Evolutionary conservation across 2,797 vertebrate species (phyloP).

Genomic region (Sebastes wilsoni): DNA sequence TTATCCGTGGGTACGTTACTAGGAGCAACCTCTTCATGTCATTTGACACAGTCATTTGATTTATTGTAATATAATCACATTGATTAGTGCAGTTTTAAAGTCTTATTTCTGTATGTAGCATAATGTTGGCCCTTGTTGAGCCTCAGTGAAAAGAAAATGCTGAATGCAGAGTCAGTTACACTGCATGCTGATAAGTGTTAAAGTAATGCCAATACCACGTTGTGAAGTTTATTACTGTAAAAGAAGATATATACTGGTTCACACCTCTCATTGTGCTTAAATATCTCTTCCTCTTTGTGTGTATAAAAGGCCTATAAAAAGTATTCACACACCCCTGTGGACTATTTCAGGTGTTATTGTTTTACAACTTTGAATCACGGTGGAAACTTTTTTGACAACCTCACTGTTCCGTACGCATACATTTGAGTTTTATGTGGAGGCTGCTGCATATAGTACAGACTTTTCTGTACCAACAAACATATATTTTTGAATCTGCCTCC

Average conservation of each 20-base stretch:
- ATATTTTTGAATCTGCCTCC: neutral
- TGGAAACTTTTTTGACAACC: neutral
- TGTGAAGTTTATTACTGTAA: neutral
- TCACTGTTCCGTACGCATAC: neutral
- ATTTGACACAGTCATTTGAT: neutral
- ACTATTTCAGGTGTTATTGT: neutral
- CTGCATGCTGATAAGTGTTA: neutral
- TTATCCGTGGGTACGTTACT: neutral
- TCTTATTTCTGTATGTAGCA: neutral
- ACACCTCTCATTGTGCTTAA: neutral
- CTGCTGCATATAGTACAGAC: neutral
- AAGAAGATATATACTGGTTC: neutral
- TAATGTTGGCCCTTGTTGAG: neutral
- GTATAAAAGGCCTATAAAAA: neutral
- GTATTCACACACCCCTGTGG: neutral
- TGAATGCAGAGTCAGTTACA: neutral
- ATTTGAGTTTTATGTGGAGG: neutral
- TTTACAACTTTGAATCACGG: neutral
- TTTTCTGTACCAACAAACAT: neutral
- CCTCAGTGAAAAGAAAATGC: neutral
- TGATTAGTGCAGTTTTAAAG: neutral
- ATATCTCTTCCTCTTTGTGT: conserved; percentile 7
- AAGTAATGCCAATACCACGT: neutral
- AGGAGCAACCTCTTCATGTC: neutral
- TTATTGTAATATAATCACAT: neutral